Percentiles rank a stretch among this genome's conserved stretches.
phyloP scores from a whole-genome alignment of 2,797 vertebrate genomes.

The Decapterus maruadsi region DNA sequence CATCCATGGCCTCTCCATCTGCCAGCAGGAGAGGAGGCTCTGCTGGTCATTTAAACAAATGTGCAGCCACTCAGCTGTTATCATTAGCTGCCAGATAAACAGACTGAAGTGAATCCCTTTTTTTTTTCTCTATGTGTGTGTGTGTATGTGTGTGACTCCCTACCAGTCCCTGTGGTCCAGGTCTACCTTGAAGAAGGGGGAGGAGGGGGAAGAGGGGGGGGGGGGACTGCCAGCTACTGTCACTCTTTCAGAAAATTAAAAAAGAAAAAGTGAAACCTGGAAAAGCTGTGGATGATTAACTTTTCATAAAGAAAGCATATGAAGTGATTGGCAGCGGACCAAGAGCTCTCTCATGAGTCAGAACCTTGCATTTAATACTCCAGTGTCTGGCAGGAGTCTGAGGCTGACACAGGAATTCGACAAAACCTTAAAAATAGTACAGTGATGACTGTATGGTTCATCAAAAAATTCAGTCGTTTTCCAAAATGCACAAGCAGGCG shows the following conservation, averaged over 20 bases:
- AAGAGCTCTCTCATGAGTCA: slow-evolving; percentile 74
- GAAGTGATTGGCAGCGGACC: slow-evolving; percentile 81
- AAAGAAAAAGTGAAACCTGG: slow-evolving; percentile 71
- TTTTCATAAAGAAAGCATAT: slow-evolving; percentile 86
- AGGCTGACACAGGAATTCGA: slow-evolving; percentile 74
- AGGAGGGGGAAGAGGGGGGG: background rate
- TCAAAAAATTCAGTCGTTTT: slow-evolving; percentile 58
- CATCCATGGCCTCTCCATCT: slow-evolving; percentile 27
- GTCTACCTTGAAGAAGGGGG: background rate
- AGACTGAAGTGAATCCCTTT: slow-evolving; percentile 45
- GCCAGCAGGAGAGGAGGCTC: slow-evolving; percentile 52
- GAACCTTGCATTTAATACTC: slow-evolving; percentile 74
- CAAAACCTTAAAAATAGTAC: slow-evolving; percentile 73
- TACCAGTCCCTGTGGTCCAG: slow-evolving; percentile 33
- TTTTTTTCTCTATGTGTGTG: slow-evolving; percentile 1
- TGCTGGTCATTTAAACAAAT: slow-evolving; percentile 74
- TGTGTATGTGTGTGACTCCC: slow-evolving; percentile 32
- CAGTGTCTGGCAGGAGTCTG: slow-evolving; percentile 70
- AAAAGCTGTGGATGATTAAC: slow-evolving; percentile 85
- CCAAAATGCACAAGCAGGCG: slow-evolving; percentile 53
- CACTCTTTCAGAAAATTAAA: slow-evolving; percentile 75
- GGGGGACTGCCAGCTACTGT: slow-evolving; percentile 76
- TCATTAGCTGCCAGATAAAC: slow-evolving; percentile 69
- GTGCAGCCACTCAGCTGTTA: slow-evolving; percentile 37
- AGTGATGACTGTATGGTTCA: slow-evolving; percentile 69